phyloP scores from a whole-genome alignment of 2,888 invertebrate species.

The Allophyes oxyacanthae region DNA sequence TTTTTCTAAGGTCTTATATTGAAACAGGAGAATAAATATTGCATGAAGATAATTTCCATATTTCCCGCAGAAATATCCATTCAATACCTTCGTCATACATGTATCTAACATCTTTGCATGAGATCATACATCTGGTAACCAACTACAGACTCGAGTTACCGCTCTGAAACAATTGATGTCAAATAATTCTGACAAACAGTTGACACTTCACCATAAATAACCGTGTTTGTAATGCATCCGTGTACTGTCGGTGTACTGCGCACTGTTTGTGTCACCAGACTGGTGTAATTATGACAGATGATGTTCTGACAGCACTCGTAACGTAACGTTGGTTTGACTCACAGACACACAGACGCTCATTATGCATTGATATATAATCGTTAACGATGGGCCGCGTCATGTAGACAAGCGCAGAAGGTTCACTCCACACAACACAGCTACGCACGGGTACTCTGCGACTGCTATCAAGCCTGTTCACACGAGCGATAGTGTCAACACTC shows the following conservation, averaged over 20 bases:
- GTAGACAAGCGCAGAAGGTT: background rate
- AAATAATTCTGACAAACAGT: no score
- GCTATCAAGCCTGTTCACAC: no score
- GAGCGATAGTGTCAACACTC: no score
- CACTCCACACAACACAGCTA: background rate
- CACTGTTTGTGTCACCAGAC: conserved; percentile 3
- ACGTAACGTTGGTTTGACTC: conserved; percentile 1
- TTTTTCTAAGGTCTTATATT: no score
- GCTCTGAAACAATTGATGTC: background rate
- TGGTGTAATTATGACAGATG: conserved; percentile 1
- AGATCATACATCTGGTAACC: conserved; percentile 8
- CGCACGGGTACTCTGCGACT: no score
- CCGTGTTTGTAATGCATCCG: background rate
- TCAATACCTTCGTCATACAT: no score
- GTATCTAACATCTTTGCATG: background rate
- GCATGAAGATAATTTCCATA: no score
- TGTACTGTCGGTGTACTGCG: background rate
- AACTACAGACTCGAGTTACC: conserved; percentile 7
- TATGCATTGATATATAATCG: conserved; percentile 3
- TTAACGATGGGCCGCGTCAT: conserved; percentile 1
- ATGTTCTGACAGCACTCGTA: background rate
- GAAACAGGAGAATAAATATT: no score
- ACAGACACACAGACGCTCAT: conserved; percentile 7
- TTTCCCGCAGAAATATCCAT: no score
- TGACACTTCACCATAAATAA: conserved; percentile 1